Percentiles rank a stretch among this genome's conserved stretches.
Conservation (phyloP, 2,113 vertebrate genomes). For the Strix uralensis region DNA sequence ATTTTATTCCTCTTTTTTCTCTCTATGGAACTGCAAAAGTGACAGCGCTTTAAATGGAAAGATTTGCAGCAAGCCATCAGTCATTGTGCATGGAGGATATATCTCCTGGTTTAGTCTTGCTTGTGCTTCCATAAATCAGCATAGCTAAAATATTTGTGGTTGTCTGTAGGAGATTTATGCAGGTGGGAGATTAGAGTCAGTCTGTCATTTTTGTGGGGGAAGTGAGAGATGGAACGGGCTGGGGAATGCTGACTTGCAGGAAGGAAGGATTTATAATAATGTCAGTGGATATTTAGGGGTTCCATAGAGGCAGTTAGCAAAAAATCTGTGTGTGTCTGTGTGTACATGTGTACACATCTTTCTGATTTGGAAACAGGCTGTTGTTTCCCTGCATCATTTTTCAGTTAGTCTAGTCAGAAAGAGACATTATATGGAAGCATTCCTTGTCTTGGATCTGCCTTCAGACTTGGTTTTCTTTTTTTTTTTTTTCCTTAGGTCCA, state of each 20-base stretch:
- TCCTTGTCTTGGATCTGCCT: not conserved
- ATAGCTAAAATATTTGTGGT: slow-evolving; percentile 80
- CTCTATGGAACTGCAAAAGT: not conserved
- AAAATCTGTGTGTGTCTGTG: not conserved
- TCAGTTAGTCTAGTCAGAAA: not conserved
- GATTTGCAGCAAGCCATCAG: slow-evolving; percentile 67
- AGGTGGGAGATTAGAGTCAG: slow-evolving; percentile 73
- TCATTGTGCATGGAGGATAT: slow-evolving; percentile 57
- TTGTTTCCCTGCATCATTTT: not conserved
- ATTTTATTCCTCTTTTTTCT: not conserved
- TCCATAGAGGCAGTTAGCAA: slow-evolving; percentile 9
- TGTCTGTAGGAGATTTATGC: slow-evolving; percentile 79
- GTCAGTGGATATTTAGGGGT: slow-evolving; percentile 20
- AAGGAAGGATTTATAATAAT: slow-evolving; percentile 47
- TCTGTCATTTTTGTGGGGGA: slow-evolving; percentile 72
- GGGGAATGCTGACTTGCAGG: slow-evolving; percentile 55
- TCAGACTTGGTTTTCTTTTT: not conserved
- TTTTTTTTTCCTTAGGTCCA: not conserved
- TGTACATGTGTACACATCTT: not conserved
- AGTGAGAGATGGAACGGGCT: slow-evolving; percentile 39
- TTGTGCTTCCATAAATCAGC: slow-evolving; percentile 77
- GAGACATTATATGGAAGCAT: not conserved
- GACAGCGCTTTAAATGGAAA: slow-evolving; percentile 65
- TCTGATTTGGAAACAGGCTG: not conserved
- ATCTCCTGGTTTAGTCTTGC: slow-evolving; percentile 65